Evolutionary conservation across 2,113 vertebrate genomes (phyloP).

Genomic region (Serinus canaria): DNA sequence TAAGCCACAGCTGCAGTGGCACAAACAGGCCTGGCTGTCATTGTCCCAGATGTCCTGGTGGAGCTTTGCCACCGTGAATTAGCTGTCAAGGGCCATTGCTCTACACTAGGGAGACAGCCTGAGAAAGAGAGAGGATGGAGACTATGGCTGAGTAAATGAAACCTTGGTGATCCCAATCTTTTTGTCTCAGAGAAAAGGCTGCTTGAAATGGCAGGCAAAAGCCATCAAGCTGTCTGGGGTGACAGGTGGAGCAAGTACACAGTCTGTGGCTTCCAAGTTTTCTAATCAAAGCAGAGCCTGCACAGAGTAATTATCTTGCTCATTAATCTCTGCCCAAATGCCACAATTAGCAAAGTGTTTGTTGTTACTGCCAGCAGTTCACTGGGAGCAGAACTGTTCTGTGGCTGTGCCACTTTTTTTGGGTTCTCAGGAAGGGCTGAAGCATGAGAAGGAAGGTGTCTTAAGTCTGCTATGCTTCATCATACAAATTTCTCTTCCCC

Average conservation of each 20-base stretch:
- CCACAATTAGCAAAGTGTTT: background rate
- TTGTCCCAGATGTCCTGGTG: conserved; percentile 37
- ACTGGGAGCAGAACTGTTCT: background rate
- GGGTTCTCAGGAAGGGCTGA: background rate
- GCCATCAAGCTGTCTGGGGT: conserved; percentile 53
- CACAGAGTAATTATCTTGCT: conserved; percentile 65
- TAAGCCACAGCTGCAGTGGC: conserved; percentile 5
- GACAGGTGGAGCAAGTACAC: conserved; percentile 65
- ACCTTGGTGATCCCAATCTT: background rate
- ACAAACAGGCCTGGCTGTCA: background rate
- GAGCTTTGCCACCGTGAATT: conserved; percentile 64
- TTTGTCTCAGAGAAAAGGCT: conserved; percentile 15
- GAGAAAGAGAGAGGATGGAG: conserved; percentile 61
- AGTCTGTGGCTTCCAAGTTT: conserved; percentile 66
- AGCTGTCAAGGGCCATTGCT: conserved; percentile 60
- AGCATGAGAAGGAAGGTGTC: background rate
- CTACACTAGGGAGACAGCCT: conserved; percentile 42
- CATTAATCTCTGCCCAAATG: conserved; percentile 55
- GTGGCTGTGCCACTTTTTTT: background rate
- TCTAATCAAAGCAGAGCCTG: conserved; percentile 64
- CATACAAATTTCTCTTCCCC: background rate
- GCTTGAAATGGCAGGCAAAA: conserved; percentile 59
- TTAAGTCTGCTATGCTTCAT: too few species aligned
- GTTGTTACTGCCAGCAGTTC: background rate
- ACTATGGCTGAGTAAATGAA: background rate